phyloP scores from a whole-genome alignment of 2,888 invertebrate species.

The Heteropelma amictum region DNA sequence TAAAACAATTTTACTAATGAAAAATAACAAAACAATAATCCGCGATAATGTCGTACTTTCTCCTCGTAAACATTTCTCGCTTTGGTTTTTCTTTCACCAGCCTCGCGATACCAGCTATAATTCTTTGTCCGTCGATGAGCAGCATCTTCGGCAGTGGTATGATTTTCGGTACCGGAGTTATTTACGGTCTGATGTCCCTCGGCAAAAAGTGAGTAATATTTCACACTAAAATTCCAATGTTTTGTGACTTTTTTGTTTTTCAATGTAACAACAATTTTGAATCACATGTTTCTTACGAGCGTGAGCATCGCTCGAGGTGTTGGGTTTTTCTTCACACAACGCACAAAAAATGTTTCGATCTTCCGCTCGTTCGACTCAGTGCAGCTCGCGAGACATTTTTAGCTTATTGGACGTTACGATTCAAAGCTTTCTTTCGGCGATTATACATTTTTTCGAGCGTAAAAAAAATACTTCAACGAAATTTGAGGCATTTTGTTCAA shows the following conservation, averaged over 20 bases:
- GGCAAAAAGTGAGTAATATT: conserved; percentile 92
- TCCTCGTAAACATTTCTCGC: too few species aligned
- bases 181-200: conserved; percentile 96
- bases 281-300: conserved; percentile 27
- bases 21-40: too few species aligned
- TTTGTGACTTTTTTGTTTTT: conserved; percentile 22
- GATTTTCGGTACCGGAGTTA: conserved; percentile 91
- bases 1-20: too few species aligned
- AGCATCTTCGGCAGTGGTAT: conserved; percentile 93
- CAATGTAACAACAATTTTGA: conserved; percentile 14
- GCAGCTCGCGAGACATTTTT: not conserved
- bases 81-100: conserved; percentile 79
- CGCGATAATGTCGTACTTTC: too few species aligned
- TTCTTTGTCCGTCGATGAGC: conserved; percentile 86
- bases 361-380: not conserved
- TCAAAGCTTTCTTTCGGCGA: not conserved
- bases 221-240: conserved; percentile 12
- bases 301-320: conserved; percentile 54
- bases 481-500: not conserved
- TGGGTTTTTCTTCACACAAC: conserved; percentile 16
- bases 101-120: conserved; percentile 88
- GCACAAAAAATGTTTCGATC: conserved; percentile 39
- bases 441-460: not conserved
- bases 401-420: not conserved
- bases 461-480: not conserved